Conservation (phyloP, 2,888 invertebrate species). For the Alentia gelatinosa region DNA sequence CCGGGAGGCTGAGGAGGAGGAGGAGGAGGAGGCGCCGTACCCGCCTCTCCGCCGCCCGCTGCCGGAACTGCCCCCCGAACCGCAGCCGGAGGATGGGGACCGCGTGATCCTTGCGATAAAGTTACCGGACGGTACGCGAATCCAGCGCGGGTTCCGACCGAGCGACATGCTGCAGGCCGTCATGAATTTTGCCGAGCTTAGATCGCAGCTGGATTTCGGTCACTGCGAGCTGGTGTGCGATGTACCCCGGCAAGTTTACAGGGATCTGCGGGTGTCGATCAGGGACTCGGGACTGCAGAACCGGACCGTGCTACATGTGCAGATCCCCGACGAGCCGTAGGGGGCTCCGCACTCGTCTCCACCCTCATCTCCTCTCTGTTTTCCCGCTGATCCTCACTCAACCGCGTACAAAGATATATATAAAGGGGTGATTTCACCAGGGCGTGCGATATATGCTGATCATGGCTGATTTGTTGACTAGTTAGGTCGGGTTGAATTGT, state of each 20-base stretch:
- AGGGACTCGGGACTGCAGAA: constrained; percentile 66
- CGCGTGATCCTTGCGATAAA: constrained; percentile 68
- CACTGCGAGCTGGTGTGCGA: constrained; percentile 67
- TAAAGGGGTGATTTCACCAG: too few species aligned
- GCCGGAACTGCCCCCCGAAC: constrained; percentile 66
- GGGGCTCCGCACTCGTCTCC: too few species aligned
- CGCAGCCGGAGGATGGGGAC: constrained; percentile 62
- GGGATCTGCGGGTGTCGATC: constrained; percentile 63
- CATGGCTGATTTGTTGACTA: too few species aligned
- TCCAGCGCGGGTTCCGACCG: constrained; percentile 68
- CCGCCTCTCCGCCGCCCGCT: neutral
- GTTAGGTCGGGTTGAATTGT: too few species aligned
- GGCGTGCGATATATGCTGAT: too few species aligned
- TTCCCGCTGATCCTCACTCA: too few species aligned
- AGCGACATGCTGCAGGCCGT: constrained; percentile 64
- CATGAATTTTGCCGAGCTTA: constrained; percentile 69
- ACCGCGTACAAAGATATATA: too few species aligned
- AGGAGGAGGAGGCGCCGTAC: neutral
- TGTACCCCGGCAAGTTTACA: constrained; percentile 67
- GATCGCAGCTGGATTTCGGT: constrained; percentile 63
- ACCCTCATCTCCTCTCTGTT: too few species aligned
- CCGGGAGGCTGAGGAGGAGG: neutral
- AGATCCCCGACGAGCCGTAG: constrained; percentile 54
- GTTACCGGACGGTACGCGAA: constrained; percentile 69
- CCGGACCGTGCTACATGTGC: constrained; percentile 69